Conservation (phyloP, 2,888 invertebrate genomes). For the Corbicula japonica region DNA sequence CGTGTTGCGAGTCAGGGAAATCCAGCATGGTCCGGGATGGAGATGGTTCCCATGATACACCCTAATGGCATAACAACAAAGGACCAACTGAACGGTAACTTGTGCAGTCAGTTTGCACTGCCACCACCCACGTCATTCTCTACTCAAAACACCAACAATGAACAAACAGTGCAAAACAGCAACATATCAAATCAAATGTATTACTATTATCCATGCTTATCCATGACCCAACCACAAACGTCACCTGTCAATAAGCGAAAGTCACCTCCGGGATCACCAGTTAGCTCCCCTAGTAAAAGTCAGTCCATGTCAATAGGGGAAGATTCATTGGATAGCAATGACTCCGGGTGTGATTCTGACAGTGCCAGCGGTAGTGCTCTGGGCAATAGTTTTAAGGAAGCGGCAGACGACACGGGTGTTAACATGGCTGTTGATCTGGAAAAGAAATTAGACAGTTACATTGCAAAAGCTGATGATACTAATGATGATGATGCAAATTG, state of each 20-base stretch:
- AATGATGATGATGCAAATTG: constrained; percentile 26
- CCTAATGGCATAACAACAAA: constrained; percentile 21
- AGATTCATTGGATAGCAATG: constrained; percentile 49
- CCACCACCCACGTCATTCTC: constrained; percentile 61
- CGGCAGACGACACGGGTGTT: constrained; percentile 7
- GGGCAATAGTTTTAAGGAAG: constrained; percentile 62
- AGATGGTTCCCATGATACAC: constrained; percentile 36
- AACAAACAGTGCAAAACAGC: constrained; percentile 13
- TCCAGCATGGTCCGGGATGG: constrained; percentile 37
- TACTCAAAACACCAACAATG: no score
- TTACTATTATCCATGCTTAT: constrained; percentile 16
- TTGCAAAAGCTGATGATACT: constrained; percentile 56
- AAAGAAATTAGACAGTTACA: constrained; percentile 64
- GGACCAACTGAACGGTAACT: constrained; percentile 55
- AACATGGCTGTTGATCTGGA: constrained; percentile 27
- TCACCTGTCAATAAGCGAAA: constrained; percentile 19
- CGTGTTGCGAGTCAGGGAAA: constrained; percentile 47
- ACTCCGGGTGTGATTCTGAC: constrained; percentile 76
- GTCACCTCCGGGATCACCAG: constrained; percentile 12
- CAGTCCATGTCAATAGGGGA: constrained; percentile 14
- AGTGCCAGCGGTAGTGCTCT: constrained; percentile 54
- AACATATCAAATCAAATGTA: constrained; percentile 25
- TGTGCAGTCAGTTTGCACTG: constrained; percentile 47
- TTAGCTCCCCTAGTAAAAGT: constrained; percentile 13
- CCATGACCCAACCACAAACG: constrained; percentile 2